Evolutionary conservation across 1,140 invertebrate genomes (phyloP).

Genomic region (Aphelinus atriplicis): DNA sequence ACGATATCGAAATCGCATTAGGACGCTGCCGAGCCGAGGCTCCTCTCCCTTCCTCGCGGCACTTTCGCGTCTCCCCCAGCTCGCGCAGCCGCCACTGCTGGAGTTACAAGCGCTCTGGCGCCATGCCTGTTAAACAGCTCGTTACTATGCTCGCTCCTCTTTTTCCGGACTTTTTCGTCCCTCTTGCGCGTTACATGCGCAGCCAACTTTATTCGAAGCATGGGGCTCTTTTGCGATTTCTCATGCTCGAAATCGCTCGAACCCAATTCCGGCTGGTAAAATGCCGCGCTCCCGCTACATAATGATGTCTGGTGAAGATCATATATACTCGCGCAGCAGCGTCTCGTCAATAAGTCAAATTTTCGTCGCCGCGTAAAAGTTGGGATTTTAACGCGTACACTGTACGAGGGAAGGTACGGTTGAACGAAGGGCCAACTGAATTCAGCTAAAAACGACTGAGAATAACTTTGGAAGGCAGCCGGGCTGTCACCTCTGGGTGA

Average conservation of each 20-base stretch:
- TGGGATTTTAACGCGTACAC: too few species aligned
- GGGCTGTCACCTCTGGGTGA: neutral
- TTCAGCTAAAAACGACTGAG: too few species aligned
- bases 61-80: too few species aligned
- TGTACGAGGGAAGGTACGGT: too few species aligned
- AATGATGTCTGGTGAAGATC: neutral
- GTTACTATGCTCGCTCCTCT: too few species aligned
- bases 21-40: constrained; percentile 41
- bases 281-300: neutral
- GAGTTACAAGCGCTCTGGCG: too few species aligned
- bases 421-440: too few species aligned
- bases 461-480: constrained; percentile 1
- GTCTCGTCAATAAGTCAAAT: neutral
- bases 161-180: too few species aligned
- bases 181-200: too few species aligned
- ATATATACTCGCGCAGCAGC: neutral
- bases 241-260: constrained; percentile 1
- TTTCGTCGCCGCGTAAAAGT: neutral
- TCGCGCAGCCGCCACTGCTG: too few species aligned
- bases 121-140: too few species aligned
- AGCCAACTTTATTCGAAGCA: neutral
- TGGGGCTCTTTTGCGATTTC: neutral
- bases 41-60: neutral
- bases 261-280: constrained; percentile 1
- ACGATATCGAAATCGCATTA: constrained; percentile 59